phyloP scores from a whole-genome alignment of 2,113 vertebrate species.

The Lampris megalopsis region DNA sequence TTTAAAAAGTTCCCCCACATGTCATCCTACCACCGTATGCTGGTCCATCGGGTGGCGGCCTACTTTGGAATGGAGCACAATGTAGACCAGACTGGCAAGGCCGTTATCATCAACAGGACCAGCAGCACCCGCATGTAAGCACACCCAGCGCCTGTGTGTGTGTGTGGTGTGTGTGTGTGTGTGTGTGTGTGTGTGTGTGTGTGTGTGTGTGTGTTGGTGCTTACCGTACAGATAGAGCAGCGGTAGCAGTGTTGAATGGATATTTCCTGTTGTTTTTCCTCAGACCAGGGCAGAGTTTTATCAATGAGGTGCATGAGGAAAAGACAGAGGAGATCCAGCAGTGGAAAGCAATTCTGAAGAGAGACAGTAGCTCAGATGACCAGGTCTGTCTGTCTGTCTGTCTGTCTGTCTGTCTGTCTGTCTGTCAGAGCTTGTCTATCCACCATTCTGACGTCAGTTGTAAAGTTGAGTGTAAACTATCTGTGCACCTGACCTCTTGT shows the following conservation, averaged over 20 bases:
- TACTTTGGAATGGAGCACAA: slow-evolving; percentile 98
- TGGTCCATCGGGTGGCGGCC: slow-evolving; percentile 94
- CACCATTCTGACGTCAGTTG: too few species aligned
- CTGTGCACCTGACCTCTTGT: too few species aligned
- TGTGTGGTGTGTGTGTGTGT: background rate
- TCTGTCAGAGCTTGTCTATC: too few species aligned
- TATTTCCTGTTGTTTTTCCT: slow-evolving; percentile 6
- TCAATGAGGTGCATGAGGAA: slow-evolving; percentile 74
- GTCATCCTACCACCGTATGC: slow-evolving; percentile 96
- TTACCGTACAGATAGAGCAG: too few species aligned
- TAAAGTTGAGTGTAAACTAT: too few species aligned
- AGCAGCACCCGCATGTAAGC: slow-evolving; percentile 95
- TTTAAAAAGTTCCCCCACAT: slow-evolving; percentile 98
- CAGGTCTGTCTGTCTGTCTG: slow-evolving; percentile 61
- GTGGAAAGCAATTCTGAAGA: slow-evolving; percentile 77
- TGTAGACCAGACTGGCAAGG: slow-evolving; percentile 96
- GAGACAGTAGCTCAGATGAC: slow-evolving; percentile 80
- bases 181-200: background rate
- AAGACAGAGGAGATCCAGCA: slow-evolving; percentile 71
- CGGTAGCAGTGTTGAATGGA: background rate
- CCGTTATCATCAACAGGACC: slow-evolving; percentile 96
- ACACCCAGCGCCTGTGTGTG: background rate
- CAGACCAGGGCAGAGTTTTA: slow-evolving; percentile 79
- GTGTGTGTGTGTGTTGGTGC: background rate
- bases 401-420: background rate